Evolutionary conservation across 2,797 vertebrate genomes (phyloP).

Genomic region (Phrynocephalus forsythii): DNA sequence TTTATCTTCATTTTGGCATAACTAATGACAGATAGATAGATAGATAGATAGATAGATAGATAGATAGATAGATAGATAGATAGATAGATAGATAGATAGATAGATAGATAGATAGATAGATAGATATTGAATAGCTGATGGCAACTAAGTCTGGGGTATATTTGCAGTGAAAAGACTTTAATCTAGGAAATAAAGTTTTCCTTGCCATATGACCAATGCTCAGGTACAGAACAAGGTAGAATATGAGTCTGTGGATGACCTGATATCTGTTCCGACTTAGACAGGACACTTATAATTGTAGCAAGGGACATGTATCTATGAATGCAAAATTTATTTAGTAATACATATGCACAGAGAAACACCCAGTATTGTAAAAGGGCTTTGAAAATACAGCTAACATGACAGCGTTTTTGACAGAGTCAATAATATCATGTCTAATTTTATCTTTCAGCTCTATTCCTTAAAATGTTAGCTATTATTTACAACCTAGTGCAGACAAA

Average conservation of each 20-base stretch:
- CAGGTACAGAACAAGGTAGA: not conserved
- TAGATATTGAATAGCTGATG: no score
- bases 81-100: not conserved
- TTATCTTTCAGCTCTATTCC: constrained; percentile 86
- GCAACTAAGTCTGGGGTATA: not conserved
- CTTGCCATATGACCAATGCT: not conserved
- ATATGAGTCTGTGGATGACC: not conserved
- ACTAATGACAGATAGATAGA: not conserved
- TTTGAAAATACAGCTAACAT: not conserved
- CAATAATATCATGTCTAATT: constrained; percentile 36
- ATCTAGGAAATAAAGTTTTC: not conserved
- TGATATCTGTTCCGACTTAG: not conserved
- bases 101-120: not conserved
- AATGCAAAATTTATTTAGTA: not conserved
- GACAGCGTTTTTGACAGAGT: constrained; percentile 29
- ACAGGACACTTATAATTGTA: not conserved
- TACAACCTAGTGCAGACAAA: constrained; percentile 94
- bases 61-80: no score
- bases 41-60: not conserved
- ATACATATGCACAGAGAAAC: not conserved
- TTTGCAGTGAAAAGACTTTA: not conserved
- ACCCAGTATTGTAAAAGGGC: not conserved
- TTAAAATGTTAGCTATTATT: constrained; percentile 91
- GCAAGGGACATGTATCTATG: not conserved
- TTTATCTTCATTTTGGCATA: not conserved